Evolutionary conservation across 2,113 vertebrate species (phyloP), one percentile per base, ranked within the genome.

Genomic region (Rhinichthys klamathensis): DNA sequence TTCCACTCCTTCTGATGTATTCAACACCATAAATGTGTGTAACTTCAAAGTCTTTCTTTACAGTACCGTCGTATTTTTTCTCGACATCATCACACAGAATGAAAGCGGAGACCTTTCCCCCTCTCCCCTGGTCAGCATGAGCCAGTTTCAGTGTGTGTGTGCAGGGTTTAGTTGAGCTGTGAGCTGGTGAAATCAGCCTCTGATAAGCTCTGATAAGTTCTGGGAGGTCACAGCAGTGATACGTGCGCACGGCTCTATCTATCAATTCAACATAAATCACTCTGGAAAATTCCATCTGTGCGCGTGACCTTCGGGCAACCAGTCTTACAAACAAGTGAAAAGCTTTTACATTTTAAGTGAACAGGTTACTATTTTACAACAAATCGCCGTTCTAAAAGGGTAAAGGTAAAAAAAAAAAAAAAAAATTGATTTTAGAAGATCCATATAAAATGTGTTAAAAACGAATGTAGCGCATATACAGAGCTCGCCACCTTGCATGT

Each of bases 281-380:
- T 81, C 41, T 70, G 63, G 76, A 79, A 86, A 89, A 84, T 89
- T 84, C 77, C 54, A 82, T 74, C 83, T 70, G 44, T 58, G 51
- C 21, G 25, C 12, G 27, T 78, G 85, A 87, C 83, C 83, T 67
- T 38, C 74, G 15, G 80, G 79, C 58, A 30, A 67, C 77, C 61
- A 73, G 35, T 23, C 54, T 41, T 35, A 49, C 61, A 82, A 58
- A 83, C 67, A 51, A 16, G 80, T 32, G 23, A 65, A 81, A 49
- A 69, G 63, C 80, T 69, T 81, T 81, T 81, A 81, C 25, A 69
- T 51, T 81, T 81, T 51, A 81, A 81, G 80, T 23, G 27, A 81
- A 69, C 80, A 51, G 79, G 79, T 81, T 32, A 67, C n/a, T 69
- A 41, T 81, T 67, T 51, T 69, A 49, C 44, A 10, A 69, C 61